phyloP scores from a whole-genome alignment of 2,113 vertebrate species.

The Scolopax mira region DNA sequence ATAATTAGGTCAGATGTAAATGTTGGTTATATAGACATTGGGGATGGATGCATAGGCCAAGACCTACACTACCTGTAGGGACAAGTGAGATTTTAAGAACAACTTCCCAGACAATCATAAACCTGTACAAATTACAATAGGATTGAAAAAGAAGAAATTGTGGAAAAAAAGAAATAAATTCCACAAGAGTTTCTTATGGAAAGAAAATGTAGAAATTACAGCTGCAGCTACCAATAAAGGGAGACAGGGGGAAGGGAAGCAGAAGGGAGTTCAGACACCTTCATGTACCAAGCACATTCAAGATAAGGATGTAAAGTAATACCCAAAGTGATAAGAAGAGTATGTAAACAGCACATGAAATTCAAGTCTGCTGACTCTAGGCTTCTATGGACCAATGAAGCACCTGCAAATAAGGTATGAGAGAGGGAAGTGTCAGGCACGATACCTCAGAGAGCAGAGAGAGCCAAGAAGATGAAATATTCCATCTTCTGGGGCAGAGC shows the following conservation, averaged over 20 bases:
- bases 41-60: background rate
- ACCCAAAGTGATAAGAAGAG: conserved; percentile 26
- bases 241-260: background rate
- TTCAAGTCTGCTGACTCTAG: background rate
- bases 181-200: background rate
- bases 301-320: conserved; percentile 43
- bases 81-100: background rate
- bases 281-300: conserved; percentile 9
- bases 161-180: background rate
- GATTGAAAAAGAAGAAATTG: background rate
- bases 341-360: conserved; percentile 55
- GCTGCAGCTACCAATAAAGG: background rate
- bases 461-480: background rate
- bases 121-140: background rate
- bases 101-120: background rate
- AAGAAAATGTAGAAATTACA: background rate
- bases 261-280: background rate
- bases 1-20: background rate
- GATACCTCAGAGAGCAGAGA: background rate
- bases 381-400: background rate
- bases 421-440: background rate
- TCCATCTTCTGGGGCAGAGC: background rate
- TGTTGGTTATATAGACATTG: background rate
- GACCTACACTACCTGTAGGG: background rate
- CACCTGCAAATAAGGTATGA: background rate